phyloP scores from a whole-genome alignment of 2,113 vertebrate genomes.

The Mobula hypostoma region DNA sequence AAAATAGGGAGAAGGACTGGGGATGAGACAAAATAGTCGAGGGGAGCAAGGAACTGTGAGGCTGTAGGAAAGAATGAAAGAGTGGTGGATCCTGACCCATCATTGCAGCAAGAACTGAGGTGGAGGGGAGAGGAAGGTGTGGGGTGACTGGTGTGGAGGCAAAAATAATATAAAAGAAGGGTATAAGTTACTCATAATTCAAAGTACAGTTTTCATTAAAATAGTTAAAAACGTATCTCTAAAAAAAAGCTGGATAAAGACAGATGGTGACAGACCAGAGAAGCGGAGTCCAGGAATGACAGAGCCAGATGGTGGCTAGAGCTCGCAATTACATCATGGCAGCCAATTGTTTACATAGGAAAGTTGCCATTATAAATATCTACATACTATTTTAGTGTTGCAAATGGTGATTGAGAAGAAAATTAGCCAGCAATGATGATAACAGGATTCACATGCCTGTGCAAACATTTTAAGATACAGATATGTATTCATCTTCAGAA shows the following conservation, averaged over 20 bases:
- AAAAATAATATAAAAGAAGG: background rate
- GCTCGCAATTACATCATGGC: background rate
- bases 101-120: background rate
- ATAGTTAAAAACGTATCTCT: background rate
- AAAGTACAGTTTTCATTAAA: background rate
- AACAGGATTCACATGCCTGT: background rate
- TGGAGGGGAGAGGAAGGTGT: too few species aligned
- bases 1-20: background rate
- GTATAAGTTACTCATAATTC: background rate
- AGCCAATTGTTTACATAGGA: constrained; percentile 20
- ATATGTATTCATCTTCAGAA: constrained; percentile 7
- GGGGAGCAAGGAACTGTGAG: background rate
- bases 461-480: background rate
- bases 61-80: background rate
- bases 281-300: background rate
- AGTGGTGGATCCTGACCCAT: too few species aligned
- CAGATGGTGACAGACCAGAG: background rate
- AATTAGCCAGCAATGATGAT: background rate
- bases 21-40: background rate
- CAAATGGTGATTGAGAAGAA: background rate
- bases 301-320: constrained; percentile 10
- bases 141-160: too few species aligned
- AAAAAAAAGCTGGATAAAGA: background rate
- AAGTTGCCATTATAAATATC: background rate
- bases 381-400: constrained; percentile 19